Evolutionary conservation across 2,888 invertebrate genomes (phyloP), one percentile per base, ranked within the genome.

Genomic region (Eumacrocentrus americanus): DNA sequence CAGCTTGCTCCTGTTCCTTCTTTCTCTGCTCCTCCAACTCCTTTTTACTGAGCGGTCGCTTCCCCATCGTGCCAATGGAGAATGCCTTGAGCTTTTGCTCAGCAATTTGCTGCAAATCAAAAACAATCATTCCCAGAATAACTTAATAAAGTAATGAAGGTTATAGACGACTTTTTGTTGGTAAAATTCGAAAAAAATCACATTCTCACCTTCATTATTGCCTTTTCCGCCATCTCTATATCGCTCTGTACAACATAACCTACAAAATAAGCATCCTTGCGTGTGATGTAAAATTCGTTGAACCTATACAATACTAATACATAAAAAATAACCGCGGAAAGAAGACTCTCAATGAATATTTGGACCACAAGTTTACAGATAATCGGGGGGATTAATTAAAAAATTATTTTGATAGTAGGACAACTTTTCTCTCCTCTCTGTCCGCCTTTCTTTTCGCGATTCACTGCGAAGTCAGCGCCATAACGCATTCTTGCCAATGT

Each of bases 1-100:
- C 94, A n/a, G 92, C 94, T 79, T 91, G 90, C 77, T 94, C 92
- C 76, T 94, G 92, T 73, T 93, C 92, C 71, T 92, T 91, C 80
- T 94, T 95, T 61, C 91, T 87, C 68, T 91, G 88, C 68, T 94
- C 94, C 75, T 95, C 94, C 7, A 91, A 78, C 81, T 93, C 92
- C 69, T 88, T 89, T 79, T 93, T 92, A n/a, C 92, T 90, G 67
- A 92, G 81, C 34, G 85, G 85, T 60, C 91, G 83, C 76, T 89
- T 90, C 1, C 88, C 89, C 88, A 90, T 89, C 18, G 88, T 86
- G 23, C 89, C 89, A 64, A 89, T 88, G 9, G 88, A 88, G 74
- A 90, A 90, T n/a, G 90, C 89, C 77, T 89, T 89, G 61, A 90
- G 81, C 79, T 91, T 91, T 73, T 90, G 89, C 75, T 90, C 89